These are phyloP conservation scores for Caenorhabditis angaria DNA, from an alignment of 2,888 invertebrate species.

Conservation along the genomic window DNA sequence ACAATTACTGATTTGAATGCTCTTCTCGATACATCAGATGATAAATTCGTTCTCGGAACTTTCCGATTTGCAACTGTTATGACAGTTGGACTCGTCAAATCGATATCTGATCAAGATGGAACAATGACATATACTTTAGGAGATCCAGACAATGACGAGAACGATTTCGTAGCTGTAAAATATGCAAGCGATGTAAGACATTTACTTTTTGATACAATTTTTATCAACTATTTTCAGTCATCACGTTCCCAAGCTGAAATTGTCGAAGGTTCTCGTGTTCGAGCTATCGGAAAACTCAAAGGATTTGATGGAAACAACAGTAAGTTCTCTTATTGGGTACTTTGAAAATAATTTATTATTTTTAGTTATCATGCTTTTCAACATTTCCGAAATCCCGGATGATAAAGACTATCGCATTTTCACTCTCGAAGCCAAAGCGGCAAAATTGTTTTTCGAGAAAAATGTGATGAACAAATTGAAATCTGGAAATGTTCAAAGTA, in stretches of 20 bases:
- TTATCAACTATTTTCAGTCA: neutral
- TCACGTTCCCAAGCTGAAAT: neutral
- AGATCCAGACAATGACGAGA: constrained; percentile 23
- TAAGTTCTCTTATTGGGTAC: no score
- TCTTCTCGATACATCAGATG: constrained; percentile 14
- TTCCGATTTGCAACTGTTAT: constrained; percentile 31
- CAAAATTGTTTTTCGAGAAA: constrained; percentile 37
- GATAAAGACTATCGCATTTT: constrained; percentile 29
- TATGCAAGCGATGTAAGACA: constrained; percentile 12
- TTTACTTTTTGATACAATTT: neutral
- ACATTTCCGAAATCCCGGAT: constrained; percentile 18
- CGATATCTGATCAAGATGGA: constrained; percentile 20
- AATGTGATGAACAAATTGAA: constrained; percentile 27
- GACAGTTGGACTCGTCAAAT: constrained; percentile 31
- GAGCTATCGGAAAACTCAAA: constrained; percentile 37
- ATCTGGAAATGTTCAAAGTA: constrained; percentile 1
- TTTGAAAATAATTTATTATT: neutral
- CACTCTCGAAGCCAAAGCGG: constrained; percentile 27
- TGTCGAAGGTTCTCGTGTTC: constrained; percentile 4
- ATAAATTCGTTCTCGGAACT: constrained; percentile 27
- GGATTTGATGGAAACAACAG: constrained; percentile 25
- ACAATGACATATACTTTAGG: constrained; percentile 13
- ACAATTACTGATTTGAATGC: constrained; percentile 20
- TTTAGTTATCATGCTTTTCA: constrained; percentile 35
- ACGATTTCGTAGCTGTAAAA: constrained; percentile 18